A percentile compares a stretch with the other conserved stretches of the same genome.
Conservation (phyloP, 2,888 invertebrate genomes). For the Idaea straminata region DNA sequence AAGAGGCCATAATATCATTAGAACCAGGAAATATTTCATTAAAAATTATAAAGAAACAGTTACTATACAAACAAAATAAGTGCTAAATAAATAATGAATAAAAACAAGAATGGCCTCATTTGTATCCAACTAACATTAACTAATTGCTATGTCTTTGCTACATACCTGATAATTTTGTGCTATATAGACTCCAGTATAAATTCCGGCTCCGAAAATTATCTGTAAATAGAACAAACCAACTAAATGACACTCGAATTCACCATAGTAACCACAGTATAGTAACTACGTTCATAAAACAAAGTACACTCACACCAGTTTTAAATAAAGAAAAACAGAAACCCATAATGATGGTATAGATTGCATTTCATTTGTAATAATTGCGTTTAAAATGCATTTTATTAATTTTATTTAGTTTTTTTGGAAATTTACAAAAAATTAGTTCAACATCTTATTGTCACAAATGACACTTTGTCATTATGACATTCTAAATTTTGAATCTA, state of each 20-base stretch:
- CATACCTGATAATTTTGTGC: conserved; percentile 88
- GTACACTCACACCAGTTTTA: conserved; percentile 2
- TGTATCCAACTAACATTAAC: conserved; percentile 22
- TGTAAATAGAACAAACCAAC: conserved; percentile 57
- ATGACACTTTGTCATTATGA: background rate
- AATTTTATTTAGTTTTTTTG: background rate
- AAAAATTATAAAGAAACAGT: background rate
- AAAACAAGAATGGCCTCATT: conserved; percentile 42
- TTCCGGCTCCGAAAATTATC: conserved; percentile 84
- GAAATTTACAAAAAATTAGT: background rate
- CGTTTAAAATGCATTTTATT: background rate
- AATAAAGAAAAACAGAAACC: background rate
- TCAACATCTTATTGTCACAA: background rate
- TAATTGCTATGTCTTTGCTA: background rate
- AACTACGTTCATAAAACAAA: background rate
- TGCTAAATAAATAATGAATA: conserved; percentile 8
- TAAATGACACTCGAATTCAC: background rate
- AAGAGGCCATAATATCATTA: conserved; percentile 34
- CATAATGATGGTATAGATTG: background rate
- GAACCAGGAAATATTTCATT: conserved; percentile 28
- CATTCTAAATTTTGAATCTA: background rate
- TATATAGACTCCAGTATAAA: conserved; percentile 87
- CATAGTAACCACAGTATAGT: background rate
- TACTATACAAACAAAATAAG: conserved; percentile 12
- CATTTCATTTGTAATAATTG: background rate